Evolutionary conservation across 2,113 vertebrate species (phyloP).

Genomic region (Terrapene triunguis): DNA sequence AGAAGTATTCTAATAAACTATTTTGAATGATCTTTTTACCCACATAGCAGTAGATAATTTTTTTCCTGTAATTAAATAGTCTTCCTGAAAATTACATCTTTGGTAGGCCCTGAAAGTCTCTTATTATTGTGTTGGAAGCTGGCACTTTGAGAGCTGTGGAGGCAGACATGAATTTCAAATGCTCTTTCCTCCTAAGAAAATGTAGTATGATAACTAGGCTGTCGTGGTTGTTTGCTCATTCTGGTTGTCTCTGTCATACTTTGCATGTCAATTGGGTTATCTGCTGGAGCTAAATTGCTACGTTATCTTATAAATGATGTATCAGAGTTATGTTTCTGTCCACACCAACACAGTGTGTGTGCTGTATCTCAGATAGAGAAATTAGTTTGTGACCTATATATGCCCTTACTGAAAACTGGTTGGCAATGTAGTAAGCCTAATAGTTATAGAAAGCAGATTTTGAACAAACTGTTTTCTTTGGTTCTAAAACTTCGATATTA

Average conservation of each 20-base stretch:
- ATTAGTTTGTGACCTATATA: background rate
- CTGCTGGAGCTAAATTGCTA: background rate
- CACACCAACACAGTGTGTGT: too few relatives aligned
- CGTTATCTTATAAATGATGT: background rate
- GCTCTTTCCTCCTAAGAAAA: background rate
- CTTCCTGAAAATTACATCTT: background rate
- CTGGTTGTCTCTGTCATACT: background rate
- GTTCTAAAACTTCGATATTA: background rate
- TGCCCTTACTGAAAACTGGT: background rate
- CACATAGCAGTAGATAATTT: background rate
- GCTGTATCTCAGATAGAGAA: background rate
- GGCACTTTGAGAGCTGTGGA: background rate
- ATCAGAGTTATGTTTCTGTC: background rate
- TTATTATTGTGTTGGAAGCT: background rate
- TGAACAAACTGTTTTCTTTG: background rate
- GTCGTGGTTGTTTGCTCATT: background rate
- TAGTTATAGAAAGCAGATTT: background rate
- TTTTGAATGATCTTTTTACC: background rate
- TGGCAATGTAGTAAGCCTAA: background rate
- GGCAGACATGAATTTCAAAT: background rate
- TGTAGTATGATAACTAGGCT: background rate
- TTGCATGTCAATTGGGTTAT: background rate
- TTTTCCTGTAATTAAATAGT: background rate
- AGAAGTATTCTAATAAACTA: background rate
- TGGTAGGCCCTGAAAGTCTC: background rate